These are phyloP conservation scores for Apodemia hepburni DNA, from an alignment of 2,888 invertebrate genomes.

Conservation along the genomic window DNA sequence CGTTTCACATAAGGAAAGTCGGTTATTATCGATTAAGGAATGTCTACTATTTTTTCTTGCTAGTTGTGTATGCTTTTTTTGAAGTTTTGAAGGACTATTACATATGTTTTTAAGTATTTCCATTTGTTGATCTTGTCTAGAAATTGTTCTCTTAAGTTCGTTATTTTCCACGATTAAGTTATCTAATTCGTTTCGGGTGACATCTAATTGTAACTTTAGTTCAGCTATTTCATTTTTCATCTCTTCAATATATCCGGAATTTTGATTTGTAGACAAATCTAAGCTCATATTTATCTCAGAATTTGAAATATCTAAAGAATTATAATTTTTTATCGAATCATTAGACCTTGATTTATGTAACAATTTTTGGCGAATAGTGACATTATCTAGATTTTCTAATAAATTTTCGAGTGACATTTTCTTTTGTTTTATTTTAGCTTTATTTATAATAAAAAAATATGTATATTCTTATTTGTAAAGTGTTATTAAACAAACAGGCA, in stretches of 20 bases:
- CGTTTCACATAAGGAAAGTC: background rate
- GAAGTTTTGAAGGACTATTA: background rate
- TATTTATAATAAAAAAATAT: no score
- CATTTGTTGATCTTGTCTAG: conserved; percentile 5
- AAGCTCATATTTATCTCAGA: conserved; percentile 4
- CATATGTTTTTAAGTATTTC: conserved; percentile 10
- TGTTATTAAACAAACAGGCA: no score
- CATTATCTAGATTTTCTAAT: background rate
- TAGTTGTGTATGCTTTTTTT: background rate
- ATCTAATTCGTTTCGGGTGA: conserved; percentile 8
- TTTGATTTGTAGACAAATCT: background rate
- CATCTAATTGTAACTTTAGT: conserved; percentile 2
- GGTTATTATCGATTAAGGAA: background rate
- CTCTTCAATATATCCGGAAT: conserved; percentile 1
- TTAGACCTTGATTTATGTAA: background rate
- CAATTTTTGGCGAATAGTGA: background rate
- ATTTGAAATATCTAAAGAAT: background rate
- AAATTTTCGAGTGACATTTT: background rate
- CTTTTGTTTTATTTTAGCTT: background rate
- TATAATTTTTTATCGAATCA: background rate
- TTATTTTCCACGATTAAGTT: conserved; percentile 11
- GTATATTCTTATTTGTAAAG: no score
- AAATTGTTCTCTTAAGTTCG: background rate
- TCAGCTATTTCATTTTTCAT: conserved; percentile 11
- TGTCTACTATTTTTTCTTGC: conserved; percentile 8